Conservation (phyloP, 2,113 vertebrate species). For the Alethe diademata region DNA sequence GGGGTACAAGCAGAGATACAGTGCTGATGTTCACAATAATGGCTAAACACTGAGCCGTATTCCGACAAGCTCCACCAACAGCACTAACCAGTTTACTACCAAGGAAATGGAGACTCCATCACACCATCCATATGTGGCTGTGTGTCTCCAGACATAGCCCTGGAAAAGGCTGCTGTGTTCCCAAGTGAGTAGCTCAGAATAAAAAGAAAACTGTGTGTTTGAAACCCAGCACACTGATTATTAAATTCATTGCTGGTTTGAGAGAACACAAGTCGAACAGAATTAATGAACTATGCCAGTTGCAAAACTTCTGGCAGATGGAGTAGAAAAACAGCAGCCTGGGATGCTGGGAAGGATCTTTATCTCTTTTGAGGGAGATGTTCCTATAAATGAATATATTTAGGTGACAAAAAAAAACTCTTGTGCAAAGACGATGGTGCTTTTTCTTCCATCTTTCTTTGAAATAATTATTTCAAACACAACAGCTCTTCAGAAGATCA, state of each 20-base stretch:
- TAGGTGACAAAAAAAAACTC: neutral
- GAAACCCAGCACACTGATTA: neutral
- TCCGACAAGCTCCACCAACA: neutral
- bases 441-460: slow-evolving; percentile 19
- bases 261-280: slow-evolving; percentile 11
- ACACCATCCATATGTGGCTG: neutral
- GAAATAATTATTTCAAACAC: slow-evolving; percentile 61
- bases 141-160: neutral
- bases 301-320: slow-evolving; percentile 38
- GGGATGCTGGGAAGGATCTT: neutral
- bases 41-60: neutral
- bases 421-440: neutral
- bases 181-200: neutral
- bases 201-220: neutral
- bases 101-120: neutral
- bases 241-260: neutral
- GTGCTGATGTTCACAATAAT: neutral
- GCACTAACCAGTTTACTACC: neutral
- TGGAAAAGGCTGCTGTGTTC: neutral
- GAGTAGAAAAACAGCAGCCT: neutral
- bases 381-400: slow-evolving; percentile 3
- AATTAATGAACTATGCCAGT: slow-evolving; percentile 20
- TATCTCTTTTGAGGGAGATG: neutral
- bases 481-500: slow-evolving; percentile 46
- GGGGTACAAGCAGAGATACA: neutral